Percentiles rank a stretch among this genome's conserved stretches.
These are phyloP conservation scores for Marronus borbonicus DNA, from an alignment of 2,888 invertebrate species.

Conservation along the genomic window DNA sequence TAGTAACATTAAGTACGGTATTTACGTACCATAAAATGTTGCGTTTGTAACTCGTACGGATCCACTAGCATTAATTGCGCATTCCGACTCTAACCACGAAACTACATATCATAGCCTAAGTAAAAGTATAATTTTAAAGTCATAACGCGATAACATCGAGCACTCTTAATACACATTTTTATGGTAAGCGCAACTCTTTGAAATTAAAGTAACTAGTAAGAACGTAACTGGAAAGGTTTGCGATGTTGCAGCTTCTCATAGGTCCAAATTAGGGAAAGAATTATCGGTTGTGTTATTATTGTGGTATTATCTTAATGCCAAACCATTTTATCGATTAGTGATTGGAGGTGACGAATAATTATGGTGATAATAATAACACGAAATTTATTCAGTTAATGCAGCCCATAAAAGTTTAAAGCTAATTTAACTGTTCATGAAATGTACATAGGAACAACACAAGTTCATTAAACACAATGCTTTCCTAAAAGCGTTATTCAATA, in stretches of 20 bases:
- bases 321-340: not conserved
- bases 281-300: not conserved
- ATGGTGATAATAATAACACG: not conserved
- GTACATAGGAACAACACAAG: too few species aligned
- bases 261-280: not conserved
- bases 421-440: too few species aligned
- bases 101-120: conserved; percentile 39
- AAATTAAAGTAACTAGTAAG: conserved; percentile 20
- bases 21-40: conserved; percentile 43
- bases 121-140: conserved; percentile 34
- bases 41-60: conserved; percentile 23
- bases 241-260: not conserved
- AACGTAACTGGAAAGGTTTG: not conserved
- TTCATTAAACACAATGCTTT: too few species aligned
- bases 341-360: not conserved
- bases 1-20: conserved; percentile 44
- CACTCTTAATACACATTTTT: conserved; percentile 26
- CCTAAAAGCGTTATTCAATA: too few species aligned
- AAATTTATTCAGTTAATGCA: too few species aligned
- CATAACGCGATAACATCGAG: conserved; percentile 27
- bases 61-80: conserved; percentile 36
- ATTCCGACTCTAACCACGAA: conserved; percentile 27
- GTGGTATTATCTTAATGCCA: not conserved
- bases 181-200: not conserved
- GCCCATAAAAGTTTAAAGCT: too few species aligned